Conservation (phyloP, 2,113 vertebrate species). For the Fregata magnificens region DNA sequence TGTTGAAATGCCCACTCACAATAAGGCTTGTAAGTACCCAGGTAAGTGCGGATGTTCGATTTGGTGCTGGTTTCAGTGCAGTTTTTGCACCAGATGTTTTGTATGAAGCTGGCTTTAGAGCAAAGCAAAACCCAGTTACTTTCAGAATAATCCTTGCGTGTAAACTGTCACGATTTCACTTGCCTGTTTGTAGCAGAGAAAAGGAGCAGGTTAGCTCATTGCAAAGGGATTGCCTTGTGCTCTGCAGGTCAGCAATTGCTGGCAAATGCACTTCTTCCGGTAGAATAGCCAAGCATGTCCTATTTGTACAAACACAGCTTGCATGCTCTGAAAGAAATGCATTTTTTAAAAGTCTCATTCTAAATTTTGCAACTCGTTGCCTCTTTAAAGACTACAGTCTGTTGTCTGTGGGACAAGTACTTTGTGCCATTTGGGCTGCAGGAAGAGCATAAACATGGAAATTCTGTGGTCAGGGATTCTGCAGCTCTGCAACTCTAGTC, state of each 20-base stretch:
- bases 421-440: neutral
- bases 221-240: neutral
- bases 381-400: neutral
- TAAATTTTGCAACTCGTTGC: neutral
- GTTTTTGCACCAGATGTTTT: neutral
- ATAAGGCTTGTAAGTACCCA: neutral
- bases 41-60: neutral
- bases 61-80: neutral
- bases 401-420: rapidly evolving
- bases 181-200: neutral
- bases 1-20: neutral
- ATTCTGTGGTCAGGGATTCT: neutral
- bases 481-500: neutral
- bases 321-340: neutral
- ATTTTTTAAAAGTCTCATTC: neutral
- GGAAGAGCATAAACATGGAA: neutral
- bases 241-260: neutral
- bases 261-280: neutral
- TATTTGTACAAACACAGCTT: neutral
- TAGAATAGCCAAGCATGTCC: too few species aligned
- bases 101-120: neutral
- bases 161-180: neutral
- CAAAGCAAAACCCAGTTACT: neutral
- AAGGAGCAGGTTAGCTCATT: neutral
- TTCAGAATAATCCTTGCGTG: neutral